phyloP scores from a whole-genome alignment of 2,113 vertebrate species.

The Psephotus haematonotus region DNA sequence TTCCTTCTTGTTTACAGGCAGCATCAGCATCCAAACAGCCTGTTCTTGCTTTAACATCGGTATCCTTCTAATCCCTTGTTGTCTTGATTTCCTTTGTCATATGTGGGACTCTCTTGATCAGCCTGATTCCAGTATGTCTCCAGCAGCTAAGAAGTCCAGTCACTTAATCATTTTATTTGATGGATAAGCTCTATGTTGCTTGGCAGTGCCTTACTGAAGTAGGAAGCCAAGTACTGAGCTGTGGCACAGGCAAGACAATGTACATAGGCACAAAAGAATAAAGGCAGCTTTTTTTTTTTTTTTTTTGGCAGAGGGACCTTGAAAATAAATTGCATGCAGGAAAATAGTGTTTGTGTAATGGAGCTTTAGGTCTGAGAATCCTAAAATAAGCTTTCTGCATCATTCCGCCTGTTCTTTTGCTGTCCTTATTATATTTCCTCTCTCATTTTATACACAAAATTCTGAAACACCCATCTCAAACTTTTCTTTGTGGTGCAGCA shows the following conservation, averaged over 20 bases:
- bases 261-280: not conserved
- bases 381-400: not conserved
- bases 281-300: not conserved
- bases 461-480: not conserved
- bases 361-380: not conserved
- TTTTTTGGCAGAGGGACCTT: not conserved
- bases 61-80: not conserved
- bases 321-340: not conserved
- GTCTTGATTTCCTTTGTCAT: not conserved
- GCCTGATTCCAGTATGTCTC: not conserved
- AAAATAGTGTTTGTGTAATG: conserved; percentile 1
- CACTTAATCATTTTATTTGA: not conserved
- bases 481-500: not conserved
- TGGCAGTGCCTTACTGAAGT: not conserved
- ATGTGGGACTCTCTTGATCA: not conserved
- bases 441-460: not conserved
- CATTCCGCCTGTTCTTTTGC: not conserved
- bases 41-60: not conserved
- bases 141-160: not conserved
- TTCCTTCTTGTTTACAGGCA: conserved; percentile 22
- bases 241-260: not conserved
- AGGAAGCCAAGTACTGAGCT: not conserved
- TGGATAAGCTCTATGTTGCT: not conserved
- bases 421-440: not conserved
- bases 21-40: not conserved